Conservation (phyloP, 2,797 vertebrate genomes). For the Bovichtus variegatus region DNA sequence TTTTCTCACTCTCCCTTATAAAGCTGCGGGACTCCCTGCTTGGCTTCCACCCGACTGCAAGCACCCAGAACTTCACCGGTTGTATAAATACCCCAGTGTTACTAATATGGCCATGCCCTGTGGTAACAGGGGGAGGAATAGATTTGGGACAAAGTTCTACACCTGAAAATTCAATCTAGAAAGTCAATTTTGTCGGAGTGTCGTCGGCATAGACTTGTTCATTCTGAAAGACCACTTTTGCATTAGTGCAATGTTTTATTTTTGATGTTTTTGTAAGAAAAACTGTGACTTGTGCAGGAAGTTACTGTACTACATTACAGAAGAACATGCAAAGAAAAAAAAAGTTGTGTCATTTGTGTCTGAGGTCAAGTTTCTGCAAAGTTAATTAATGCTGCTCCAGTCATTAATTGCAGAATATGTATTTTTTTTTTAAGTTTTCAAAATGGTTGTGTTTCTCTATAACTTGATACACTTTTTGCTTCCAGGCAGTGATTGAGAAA, state of each 20-base stretch:
- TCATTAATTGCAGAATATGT: not conserved
- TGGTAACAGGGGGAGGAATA: not conserved
- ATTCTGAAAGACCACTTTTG: not conserved
- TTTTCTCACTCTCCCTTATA: conserved; percentile 64
- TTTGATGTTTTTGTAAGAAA: not conserved
- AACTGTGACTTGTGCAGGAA: not conserved
- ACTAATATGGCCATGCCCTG: conserved; percentile 36
- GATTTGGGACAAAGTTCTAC: not conserved
- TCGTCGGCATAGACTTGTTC: not conserved
- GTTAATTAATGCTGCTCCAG: not conserved
- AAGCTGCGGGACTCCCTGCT: conserved; percentile 43
- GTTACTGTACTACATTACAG: not conserved
- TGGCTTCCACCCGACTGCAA: conserved; percentile 1
- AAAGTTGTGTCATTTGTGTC: not conserved
- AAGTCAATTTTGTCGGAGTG: not conserved
- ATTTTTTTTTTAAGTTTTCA: not conserved
- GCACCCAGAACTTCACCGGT: conserved; percentile 36
- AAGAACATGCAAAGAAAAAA: not conserved
- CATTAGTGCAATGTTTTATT: not conserved
- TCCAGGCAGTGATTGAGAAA: not conserved
- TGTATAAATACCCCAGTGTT: conserved; percentile 62
- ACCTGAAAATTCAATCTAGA: not conserved
- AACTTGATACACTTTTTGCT: conserved; percentile 1
- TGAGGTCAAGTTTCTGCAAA: not conserved
- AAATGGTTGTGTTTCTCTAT: not conserved